Evolutionary conservation across 2,797 vertebrate genomes (phyloP).

Genomic region (Alosa sapidissima): DNA sequence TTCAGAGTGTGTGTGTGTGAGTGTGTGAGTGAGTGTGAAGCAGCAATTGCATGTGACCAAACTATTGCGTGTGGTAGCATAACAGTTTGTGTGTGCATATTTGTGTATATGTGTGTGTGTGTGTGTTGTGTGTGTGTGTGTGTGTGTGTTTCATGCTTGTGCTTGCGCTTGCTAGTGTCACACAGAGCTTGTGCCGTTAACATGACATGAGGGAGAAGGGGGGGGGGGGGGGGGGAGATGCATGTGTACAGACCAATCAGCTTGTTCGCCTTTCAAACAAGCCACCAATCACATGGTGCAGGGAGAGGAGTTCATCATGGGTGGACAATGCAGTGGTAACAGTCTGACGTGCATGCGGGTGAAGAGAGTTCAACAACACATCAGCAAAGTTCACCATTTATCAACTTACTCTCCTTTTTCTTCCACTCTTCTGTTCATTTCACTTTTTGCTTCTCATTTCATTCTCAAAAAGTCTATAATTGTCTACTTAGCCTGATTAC

Average conservation of each 20-base stretch:
- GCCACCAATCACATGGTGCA: neutral
- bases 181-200: constrained; percentile 13
- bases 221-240: neutral
- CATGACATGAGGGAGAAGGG: neutral
- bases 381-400: neutral
- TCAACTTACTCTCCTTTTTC: neutral
- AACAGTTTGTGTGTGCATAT: neutral
- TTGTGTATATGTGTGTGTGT: neutral
- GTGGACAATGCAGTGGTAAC: constrained; percentile 4
- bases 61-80: neutral
- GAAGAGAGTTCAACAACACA: constrained; percentile 14
- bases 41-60: neutral
- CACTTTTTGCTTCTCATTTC: neutral
- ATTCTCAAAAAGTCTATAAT: neutral
- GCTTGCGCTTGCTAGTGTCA: neutral
- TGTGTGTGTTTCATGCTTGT: neutral
- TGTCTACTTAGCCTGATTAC: neutral
- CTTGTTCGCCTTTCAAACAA: neutral
- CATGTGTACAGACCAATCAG: neutral
- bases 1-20: constrained; percentile 5
- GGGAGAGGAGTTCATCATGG: neutral
- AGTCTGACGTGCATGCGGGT: constrained; percentile 16
- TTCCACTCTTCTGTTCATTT: neutral
- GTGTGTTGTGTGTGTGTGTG: neutral
- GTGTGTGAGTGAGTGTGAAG: neutral